Conservation (phyloP, 2,888 invertebrate species). For the Drosophila imparisetae region DNA sequence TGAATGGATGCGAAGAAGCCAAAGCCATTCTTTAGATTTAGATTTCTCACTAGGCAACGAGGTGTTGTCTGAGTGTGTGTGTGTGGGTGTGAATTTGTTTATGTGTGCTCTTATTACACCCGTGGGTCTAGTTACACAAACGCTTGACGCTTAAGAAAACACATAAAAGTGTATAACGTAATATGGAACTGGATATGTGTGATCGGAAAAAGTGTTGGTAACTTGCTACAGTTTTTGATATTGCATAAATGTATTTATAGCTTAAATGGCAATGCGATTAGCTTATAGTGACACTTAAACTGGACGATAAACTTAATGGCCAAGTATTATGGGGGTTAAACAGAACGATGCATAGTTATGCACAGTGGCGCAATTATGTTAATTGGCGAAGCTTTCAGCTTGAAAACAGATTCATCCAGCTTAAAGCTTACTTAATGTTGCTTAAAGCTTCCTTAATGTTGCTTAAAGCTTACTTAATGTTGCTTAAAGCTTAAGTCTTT, state of each 20-base stretch:
- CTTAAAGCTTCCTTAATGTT: background rate
- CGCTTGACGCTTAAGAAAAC: constrained; percentile 27
- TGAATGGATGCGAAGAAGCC: constrained; percentile 27
- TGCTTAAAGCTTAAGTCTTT: background rate
- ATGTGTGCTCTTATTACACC: constrained; percentile 53
- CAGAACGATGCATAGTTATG: background rate
- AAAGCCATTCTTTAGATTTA: constrained; percentile 37
- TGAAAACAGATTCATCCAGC: background rate
- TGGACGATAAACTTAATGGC: background rate
- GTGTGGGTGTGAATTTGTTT: constrained; percentile 47
- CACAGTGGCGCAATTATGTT: background rate
- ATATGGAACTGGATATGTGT: constrained; percentile 13
- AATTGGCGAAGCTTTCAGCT: background rate
- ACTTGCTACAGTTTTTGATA: background rate
- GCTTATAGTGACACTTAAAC: constrained; percentile 16
- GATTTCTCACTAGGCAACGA: constrained; percentile 39
- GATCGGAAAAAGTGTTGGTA: constrained; percentile 7
- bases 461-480: background rate
- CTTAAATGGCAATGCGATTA: constrained; percentile 17
- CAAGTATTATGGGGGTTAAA: background rate
- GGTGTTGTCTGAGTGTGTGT: constrained; percentile 16
- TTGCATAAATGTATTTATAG: constrained; percentile 14
- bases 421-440: background rate
- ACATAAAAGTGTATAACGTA: constrained; percentile 27
- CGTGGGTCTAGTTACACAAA: constrained; percentile 43